These are phyloP conservation scores for Odontamblyopus rebecca DNA, from an alignment of 2,797 vertebrate species.

Conservation along the genomic window DNA sequence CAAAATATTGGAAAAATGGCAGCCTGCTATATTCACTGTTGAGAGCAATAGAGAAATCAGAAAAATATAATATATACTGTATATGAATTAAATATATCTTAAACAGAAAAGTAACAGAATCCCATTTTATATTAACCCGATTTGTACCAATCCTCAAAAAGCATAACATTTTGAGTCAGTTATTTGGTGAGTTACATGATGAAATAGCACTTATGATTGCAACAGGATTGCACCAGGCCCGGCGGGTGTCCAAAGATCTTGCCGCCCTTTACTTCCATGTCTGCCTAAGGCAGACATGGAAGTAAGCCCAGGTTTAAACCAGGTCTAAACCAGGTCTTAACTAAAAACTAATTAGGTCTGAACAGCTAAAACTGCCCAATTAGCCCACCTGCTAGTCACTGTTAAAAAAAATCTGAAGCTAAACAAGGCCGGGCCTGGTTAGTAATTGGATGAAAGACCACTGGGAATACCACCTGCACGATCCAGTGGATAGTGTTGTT, in stretches of 20 bases:
- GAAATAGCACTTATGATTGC: constrained; percentile 18
- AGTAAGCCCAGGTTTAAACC: background rate
- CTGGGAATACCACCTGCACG: no score
- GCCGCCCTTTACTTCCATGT: constrained; percentile 83
- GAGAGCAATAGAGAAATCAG: background rate
- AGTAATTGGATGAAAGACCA: no score
- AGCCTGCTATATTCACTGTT: background rate
- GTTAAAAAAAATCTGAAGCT: no score
- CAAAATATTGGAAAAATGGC: no score
- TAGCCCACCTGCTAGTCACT: no score
- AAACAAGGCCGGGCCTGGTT: no score
- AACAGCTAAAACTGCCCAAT: background rate
- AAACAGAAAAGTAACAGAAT: background rate
- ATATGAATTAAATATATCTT: background rate
- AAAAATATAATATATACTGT: background rate
- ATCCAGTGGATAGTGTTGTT: no score
- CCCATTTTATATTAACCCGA: constrained; percentile 1
- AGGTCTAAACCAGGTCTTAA: background rate
- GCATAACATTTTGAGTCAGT: background rate
- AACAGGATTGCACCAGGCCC: constrained; percentile 11
- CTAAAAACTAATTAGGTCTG: background rate
- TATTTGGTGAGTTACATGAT: background rate
- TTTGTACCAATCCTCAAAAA: background rate
- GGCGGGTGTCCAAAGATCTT: background rate
- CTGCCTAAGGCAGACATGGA: constrained; percentile 83